Base-by-base conservation (phyloP, 2,797 vertebrate genomes). In the Epinephelus coioides region DNA sequence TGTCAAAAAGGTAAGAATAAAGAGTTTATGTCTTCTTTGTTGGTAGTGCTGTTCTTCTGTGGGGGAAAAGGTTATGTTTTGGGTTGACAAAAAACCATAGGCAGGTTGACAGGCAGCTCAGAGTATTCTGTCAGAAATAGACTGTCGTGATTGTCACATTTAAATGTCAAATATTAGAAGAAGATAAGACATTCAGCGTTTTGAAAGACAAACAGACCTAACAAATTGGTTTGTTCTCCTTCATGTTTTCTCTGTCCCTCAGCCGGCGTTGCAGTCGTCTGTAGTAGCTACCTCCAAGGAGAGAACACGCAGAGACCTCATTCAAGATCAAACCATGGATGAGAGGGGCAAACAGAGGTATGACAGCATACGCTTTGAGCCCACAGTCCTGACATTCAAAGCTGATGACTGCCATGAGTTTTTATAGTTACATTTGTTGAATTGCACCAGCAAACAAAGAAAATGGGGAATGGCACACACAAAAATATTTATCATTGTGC, bases 261-360 rank as follows among this genome's bases (percentile, higher is more conserved):
- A 99, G 98, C 98, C 98, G 91, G 97, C 97, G 87, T 97, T 99
- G 96, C 98, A 98, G 95, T 99, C 98, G 95, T 99, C 98, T 69
- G 97, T 99, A 80, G 97, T 99, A 94, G 98, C 98, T 98, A 99
- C 98, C 98, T 99, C 98, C 97, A 99, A 99, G 95, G 98, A 99
- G 81, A 96, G 98, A 87, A 99, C 98, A 57, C 98, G 98, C 91
- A 96, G 98, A 96, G 98, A 99, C 95, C 98, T 99, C 91, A 99
- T 99, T 94, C 98, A 99, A 90, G 98, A 99, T 94, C 98, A 99
- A 93, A 99, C 96, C 68, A 99, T 99, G 96, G 98, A 99, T 79
- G 98, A 99, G 93, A 98, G 95, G 83, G 98, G 98, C 75, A 99
- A 99, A 91, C 98, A 99, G 95, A 99, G 98, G 98, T 96, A 77